Evolutionary conservation across 2,888 invertebrate species (phyloP).

Genomic region (Ethmia dodecea): DNA sequence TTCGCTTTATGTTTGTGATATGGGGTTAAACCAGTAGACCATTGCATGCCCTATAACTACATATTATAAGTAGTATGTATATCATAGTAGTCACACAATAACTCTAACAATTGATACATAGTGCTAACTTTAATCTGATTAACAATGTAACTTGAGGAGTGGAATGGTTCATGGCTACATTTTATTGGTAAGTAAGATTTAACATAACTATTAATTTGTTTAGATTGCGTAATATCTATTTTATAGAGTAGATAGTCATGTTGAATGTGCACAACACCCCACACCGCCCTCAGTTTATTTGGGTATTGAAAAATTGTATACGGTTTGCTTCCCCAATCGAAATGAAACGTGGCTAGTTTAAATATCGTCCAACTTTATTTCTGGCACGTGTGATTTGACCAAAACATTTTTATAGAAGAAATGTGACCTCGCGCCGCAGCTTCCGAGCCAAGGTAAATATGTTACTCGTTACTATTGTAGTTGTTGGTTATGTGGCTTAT

Average conservation of each 20-base stretch:
- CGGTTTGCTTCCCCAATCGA: constrained; percentile 28
- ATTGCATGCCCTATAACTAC: constrained; percentile 53
- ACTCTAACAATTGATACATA: constrained; percentile 29
- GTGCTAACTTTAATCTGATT: constrained; percentile 43
- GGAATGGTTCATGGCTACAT: constrained; percentile 36
- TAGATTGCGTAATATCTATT: constrained; percentile 25
- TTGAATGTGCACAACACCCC: constrained; percentile 46
- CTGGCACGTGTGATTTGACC: constrained; percentile 26
- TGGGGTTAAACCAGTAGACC: constrained; percentile 49
- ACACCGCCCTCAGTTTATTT: constrained; percentile 36
- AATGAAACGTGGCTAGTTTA: constrained; percentile 16
- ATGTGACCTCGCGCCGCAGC: constrained; percentile 32
- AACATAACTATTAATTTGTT: constrained; percentile 36
- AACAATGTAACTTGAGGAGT: constrained; percentile 42
- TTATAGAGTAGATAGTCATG: constrained; percentile 29
- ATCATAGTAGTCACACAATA: constrained; percentile 17
- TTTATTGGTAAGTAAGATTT: constrained; percentile 55
- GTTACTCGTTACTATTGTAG: constrained; percentile 48
- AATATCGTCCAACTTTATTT: constrained; percentile 25
- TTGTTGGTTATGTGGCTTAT: constrained; percentile 72
- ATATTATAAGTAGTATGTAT: constrained; percentile 16
- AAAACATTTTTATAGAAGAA: constrained; percentile 45
- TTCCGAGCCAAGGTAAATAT: constrained; percentile 54
- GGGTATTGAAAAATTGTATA: constrained; percentile 24
- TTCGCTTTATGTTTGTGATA: constrained; percentile 54